Evolutionary conservation across 2,888 invertebrate genomes (phyloP), one percentile per base, ranked within the genome.

Genomic region (Pemphredon lugubris): DNA sequence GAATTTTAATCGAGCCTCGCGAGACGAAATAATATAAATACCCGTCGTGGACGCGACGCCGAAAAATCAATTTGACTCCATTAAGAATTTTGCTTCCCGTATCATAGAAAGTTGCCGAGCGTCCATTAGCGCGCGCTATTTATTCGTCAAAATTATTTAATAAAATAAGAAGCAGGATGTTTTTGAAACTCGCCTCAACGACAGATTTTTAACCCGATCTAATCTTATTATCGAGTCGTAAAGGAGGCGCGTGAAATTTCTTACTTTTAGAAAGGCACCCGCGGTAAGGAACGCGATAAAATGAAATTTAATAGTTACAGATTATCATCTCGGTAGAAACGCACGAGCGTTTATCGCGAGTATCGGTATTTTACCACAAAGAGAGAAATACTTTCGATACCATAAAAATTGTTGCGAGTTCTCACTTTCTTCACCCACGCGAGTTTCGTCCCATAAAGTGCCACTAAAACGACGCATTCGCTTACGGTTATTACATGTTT

Each of bases 401-500:
- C 47, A 44, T 68, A 75, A 77, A 75, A 77, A 72, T 72, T 37
- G 37, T 23, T 37, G 37, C 13, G 20, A 16, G 34, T 14, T 30
- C 53, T 50, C 50, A 51, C 39, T 48, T 40, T 23, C 54, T 61
- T 60, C 79, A 57, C 77, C 79, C 72, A 79, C 77, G 76, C 79
- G 57, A 1, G 14, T 39, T 13, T 44, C 51, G 65, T 55, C 67
- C 63, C 79, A 63, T 79, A 77, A 77, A 77, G 72, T 68, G 18
- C 55, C 53, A 71, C 77, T 65, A 75, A 77, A 77, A 79, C 61
- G 45, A 39, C 51, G 45, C 65, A 50, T 67, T 51, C 75, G 48
- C 54, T 32, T 47, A 42, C 65, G 53, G 64, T 77, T 77, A 77
- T 65, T 77, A 71, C 65, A 75, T 40, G 54, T 71, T 68, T 65